Evolutionary conservation across 2,113 vertebrate species (phyloP), one percentile per base, ranked within the genome.

Genomic region (Hippocampus abdominalis): DNA sequence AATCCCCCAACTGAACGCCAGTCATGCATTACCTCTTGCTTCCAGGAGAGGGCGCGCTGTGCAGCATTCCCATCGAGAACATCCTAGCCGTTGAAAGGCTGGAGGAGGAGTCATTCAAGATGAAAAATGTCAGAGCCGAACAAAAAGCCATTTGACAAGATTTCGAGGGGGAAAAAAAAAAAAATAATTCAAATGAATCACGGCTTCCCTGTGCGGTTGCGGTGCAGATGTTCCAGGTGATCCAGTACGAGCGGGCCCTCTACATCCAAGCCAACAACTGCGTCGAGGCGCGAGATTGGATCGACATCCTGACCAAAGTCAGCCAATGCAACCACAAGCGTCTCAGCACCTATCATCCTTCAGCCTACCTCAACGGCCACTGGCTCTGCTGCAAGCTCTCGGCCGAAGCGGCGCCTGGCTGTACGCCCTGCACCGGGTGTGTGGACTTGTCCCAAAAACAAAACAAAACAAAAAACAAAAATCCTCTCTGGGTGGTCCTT

Each of bases 181-280:
- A n/a, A n/a, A n/a, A n/a, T n/a, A n/a, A n/a, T 36, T 54, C 32
- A 9, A 23, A 40, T 68, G n/a, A 25, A 39, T 21, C 36, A 23
- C 46, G 61, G 3, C 4, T 70, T 39, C 11, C 9, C 13, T 44
- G 2, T 53, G 20, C 49, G 64, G 3, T 25, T 16, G n/a, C 54
- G 42, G 57, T 77, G 23, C 88, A 99, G 97, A 99, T 99, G 97
- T 99, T 98, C 87, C 97, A 99, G 89, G 97, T 99, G 11, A 95
- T 99, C 76, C 97, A 99, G 84, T 96, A 96, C 1, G 95, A 98
- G 90, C 94, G 97, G 25, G 95, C 95, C 0, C 88, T 99, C n/a
- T 99, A 99, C 87, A 98, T 99, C 81, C 97, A 99, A 89, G 97
- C 96, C 86, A 98, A 94, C 89, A 99, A 98, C 78, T 99, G 97